Conservation (phyloP, 2,113 vertebrate species). For the Scalopus aquaticus region DNA sequence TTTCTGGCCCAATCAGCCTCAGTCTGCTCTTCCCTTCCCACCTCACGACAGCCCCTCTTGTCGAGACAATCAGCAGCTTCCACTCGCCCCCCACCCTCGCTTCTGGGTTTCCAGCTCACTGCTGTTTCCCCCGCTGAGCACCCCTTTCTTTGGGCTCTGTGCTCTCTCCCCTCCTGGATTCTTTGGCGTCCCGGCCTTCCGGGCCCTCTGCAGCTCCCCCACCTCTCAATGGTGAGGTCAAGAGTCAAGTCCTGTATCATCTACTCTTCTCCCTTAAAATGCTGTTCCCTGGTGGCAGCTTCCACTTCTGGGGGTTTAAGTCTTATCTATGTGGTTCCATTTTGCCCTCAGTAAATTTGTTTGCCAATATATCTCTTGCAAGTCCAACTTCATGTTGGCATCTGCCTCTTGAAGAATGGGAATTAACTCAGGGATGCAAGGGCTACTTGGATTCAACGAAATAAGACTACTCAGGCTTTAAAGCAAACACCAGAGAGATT, state of each 20-base stretch:
- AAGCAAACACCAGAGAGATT: not conserved
- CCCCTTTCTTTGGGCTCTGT: not conserved
- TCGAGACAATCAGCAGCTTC: not conserved
- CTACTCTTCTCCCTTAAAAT: not conserved
- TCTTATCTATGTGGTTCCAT: not conserved
- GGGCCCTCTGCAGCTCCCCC: not conserved
- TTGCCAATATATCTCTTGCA: not conserved
- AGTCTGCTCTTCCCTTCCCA: not conserved
- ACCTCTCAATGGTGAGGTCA: not conserved
- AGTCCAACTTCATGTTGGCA: not conserved
- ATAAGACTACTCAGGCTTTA: not conserved
- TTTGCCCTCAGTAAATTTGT: not conserved
- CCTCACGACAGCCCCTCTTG: not conserved
- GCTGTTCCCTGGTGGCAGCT: accelerated
- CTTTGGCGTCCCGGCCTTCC: not conserved
- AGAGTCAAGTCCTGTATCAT: not conserved
- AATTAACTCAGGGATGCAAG: not conserved
- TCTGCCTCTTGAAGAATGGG: not conserved
- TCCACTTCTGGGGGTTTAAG: not conserved
- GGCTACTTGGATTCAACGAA: not conserved
- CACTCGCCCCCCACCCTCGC: accelerated
- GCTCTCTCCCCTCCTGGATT: not conserved
- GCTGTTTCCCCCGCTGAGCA: not conserved
- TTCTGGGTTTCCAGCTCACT: not conserved
- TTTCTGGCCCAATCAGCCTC: not conserved